Conservation (phyloP, 2,113 vertebrate genomes). For the Cranoglanis bouderius region DNA sequence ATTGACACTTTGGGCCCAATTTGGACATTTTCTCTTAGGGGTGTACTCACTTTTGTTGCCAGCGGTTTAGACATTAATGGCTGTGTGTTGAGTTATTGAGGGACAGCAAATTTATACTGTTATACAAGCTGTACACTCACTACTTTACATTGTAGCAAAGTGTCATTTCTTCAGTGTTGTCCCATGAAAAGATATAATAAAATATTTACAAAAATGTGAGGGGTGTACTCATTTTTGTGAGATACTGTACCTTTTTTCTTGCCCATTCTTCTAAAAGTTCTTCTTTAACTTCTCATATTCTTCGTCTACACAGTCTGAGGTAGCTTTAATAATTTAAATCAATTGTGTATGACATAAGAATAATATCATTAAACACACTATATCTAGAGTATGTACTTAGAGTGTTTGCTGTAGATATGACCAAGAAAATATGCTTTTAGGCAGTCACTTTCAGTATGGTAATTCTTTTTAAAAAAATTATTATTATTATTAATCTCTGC, state of each 20-base stretch:
- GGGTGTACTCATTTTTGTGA: too few relatives aligned
- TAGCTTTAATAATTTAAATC: not conserved
- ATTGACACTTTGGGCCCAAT: too few relatives aligned
- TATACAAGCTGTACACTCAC: too few relatives aligned
- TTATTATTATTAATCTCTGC: conserved; percentile 1
- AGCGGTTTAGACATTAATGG: too few relatives aligned
- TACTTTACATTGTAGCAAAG: too few relatives aligned
- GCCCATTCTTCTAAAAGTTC: not conserved
- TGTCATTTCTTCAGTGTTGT: too few relatives aligned
- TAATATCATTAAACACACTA: not conserved
- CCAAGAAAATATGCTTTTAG: not conserved
- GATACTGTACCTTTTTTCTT: not conserved
- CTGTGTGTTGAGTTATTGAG: too few relatives aligned
- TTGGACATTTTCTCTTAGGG: too few relatives aligned
- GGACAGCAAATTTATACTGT: too few relatives aligned
- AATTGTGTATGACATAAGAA: not conserved
- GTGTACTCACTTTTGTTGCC: too few relatives aligned
- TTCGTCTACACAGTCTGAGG: not conserved
- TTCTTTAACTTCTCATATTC: not conserved
- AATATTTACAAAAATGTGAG: too few relatives aligned
- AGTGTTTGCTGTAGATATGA: not conserved
- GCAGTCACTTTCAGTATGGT: not conserved
- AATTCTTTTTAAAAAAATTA: not conserved
- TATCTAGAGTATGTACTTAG: not conserved
- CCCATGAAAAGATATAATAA: too few relatives aligned